These are phyloP conservation scores for Opisthocomus hoazin DNA, from an alignment of 2,113 vertebrate genomes.

Conservation along the genomic window DNA sequence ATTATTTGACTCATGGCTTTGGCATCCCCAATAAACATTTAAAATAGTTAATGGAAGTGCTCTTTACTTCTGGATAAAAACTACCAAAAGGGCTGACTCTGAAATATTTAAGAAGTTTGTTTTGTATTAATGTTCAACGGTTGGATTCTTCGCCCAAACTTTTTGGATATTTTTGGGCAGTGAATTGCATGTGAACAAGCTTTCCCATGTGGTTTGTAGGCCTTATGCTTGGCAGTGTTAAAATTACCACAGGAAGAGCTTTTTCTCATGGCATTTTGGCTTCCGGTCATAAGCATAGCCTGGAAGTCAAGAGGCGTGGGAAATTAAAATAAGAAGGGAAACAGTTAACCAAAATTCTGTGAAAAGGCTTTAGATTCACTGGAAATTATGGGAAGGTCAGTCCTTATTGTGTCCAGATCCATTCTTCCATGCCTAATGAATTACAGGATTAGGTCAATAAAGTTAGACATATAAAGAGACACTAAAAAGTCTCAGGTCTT, in stretches of 20 bases:
- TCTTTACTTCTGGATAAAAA: slow-evolving; percentile 11
- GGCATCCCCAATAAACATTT: neutral
- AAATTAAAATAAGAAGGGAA: slow-evolving; percentile 64
- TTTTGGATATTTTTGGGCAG: slow-evolving; percentile 56
- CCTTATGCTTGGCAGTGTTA: slow-evolving; percentile 56
- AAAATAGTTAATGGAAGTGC: neutral
- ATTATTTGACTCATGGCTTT: neutral
- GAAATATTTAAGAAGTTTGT: slow-evolving; percentile 45
- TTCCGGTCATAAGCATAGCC: slow-evolving; percentile 62
- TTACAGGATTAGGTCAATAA: neutral
- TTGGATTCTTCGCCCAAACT: slow-evolving; percentile 61
- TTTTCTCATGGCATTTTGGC: slow-evolving; percentile 73
- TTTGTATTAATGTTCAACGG: slow-evolving; percentile 21
- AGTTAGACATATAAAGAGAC: neutral
- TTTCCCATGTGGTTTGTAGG: slow-evolving; percentile 61
- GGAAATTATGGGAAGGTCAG: slow-evolving; percentile 60
- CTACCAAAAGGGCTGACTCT: slow-evolving; percentile 15
- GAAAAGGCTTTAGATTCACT: slow-evolving; percentile 59
- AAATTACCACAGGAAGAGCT: slow-evolving; percentile 67
- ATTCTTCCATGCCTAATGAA: slow-evolving; percentile 39
- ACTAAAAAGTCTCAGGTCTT: neutral
- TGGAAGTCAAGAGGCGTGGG: slow-evolving; percentile 68
- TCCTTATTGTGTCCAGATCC: slow-evolving; percentile 56
- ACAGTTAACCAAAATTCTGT: slow-evolving; percentile 68
- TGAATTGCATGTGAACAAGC: slow-evolving; percentile 54